A percentile compares a stretch with the other conserved stretches of the same genome.
Conservation (phyloP, 2,888 invertebrate species). For the Griposia aprilina region DNA sequence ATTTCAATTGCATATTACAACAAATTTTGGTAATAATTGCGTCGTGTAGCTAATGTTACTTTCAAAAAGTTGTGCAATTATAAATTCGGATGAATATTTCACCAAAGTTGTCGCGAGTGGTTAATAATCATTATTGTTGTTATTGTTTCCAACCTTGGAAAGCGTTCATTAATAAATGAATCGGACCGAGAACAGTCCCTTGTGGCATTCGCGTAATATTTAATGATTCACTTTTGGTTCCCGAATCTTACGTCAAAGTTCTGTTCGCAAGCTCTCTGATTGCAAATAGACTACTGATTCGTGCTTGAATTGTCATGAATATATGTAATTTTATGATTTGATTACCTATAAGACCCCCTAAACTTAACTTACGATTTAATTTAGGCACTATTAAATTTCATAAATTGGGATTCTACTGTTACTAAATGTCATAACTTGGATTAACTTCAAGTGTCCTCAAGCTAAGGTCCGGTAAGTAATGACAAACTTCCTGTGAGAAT, state of each 20-base stretch:
- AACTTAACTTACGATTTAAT: slow-evolving; percentile 40
- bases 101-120: slow-evolving; percentile 5
- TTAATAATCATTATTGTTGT: slow-evolving; percentile 41
- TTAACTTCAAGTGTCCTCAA: slow-evolving; percentile 22
- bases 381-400: slow-evolving; percentile 37
- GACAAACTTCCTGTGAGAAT: slow-evolving; percentile 35
- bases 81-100: slow-evolving; percentile 60
- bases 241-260: not conserved
- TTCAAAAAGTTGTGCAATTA: slow-evolving; percentile 64
- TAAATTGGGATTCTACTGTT: slow-evolving; percentile 47
- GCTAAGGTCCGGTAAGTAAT: slow-evolving; percentile 23
- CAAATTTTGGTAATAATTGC: slow-evolving; percentile 23
- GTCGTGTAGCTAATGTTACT: slow-evolving; percentile 31
- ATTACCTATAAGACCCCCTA: slow-evolving; percentile 11
- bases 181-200: slow-evolving; percentile 15
- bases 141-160: slow-evolving; percentile 39
- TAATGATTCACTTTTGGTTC: slow-evolving; percentile 13
- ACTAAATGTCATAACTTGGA: slow-evolving; percentile 57
- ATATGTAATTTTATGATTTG: slow-evolving; percentile 7
- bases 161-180: slow-evolving; percentile 20
- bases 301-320: slow-evolving; percentile 18
- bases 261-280: not conserved
- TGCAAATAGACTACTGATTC: not conserved
- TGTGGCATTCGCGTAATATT: slow-evolving; percentile 23
- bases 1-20: slow-evolving; percentile 30